phyloP scores from a whole-genome alignment of 2,888 invertebrate genomes.

The Caenorhabditis japonica region DNA sequence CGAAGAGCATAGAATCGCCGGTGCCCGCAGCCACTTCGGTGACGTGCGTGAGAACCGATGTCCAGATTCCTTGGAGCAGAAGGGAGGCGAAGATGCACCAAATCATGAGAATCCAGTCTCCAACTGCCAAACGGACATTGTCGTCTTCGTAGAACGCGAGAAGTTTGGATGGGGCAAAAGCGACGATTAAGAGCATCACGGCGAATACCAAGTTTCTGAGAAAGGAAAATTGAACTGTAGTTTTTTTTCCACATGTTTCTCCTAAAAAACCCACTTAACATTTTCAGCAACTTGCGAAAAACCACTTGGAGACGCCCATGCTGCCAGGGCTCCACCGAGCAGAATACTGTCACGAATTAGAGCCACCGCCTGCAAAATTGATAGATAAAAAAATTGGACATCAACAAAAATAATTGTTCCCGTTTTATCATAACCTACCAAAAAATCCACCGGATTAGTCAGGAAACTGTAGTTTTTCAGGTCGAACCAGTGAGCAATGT shows the following conservation, averaged over 20 bases:
- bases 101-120: constrained; percentile 77
- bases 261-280: constrained; percentile 42
- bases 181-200: constrained; percentile 71
- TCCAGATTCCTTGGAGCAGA: constrained; percentile 71
- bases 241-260: neutral
- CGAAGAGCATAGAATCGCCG: constrained; percentile 60
- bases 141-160: constrained; percentile 76
- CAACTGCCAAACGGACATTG: constrained; percentile 67
- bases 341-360: constrained; percentile 71
- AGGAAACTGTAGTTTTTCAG: constrained; percentile 72
- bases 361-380: constrained; percentile 65
- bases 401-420: neutral
- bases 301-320: constrained; percentile 71
- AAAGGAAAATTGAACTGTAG: neutral
- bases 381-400: neutral
- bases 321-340: constrained; percentile 74
- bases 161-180: constrained; percentile 75
- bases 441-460: constrained; percentile 74
- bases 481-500: constrained; percentile 75
- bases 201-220: constrained; percentile 68
- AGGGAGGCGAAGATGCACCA: constrained; percentile 76
- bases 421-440: constrained; percentile 53
- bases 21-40: constrained; percentile 65
- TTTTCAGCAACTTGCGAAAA: constrained; percentile 69
- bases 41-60: constrained; percentile 69